phyloP scores from a whole-genome alignment of 2,113 vertebrate species.

The Hucho hucho region DNA sequence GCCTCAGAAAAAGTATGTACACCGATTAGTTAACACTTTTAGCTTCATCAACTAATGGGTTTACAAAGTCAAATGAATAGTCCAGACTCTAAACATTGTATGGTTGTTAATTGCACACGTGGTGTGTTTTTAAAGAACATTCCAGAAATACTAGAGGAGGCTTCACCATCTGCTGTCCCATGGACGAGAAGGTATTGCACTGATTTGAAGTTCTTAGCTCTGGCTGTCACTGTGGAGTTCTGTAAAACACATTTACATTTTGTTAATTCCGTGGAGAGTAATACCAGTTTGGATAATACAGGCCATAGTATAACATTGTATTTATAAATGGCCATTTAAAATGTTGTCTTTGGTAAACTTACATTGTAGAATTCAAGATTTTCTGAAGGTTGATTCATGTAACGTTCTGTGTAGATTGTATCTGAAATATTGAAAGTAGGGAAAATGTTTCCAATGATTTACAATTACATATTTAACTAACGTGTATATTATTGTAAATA shows the following conservation, averaged over 20 bases:
- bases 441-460: slow-evolving; percentile 37
- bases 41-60: not conserved
- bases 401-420: slow-evolving; percentile 87
- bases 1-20: not conserved
- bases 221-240: slow-evolving; percentile 91
- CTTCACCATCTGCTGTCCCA: slow-evolving; percentile 96
- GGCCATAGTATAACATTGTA: not conserved
- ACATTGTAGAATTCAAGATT: slow-evolving; percentile 82
- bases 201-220: slow-evolving; percentile 89
- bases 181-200: slow-evolving; percentile 96
- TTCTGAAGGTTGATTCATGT: slow-evolving; percentile 84
- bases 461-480: not conserved
- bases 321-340: not conserved
- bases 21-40: not conserved
- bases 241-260: slow-evolving; percentile 55
- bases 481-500: not conserved
- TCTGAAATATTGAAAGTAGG: slow-evolving; percentile 52
- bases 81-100: not conserved
- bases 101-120: not conserved
- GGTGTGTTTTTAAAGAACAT: not conserved
- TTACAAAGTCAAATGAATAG: not conserved
- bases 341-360: slow-evolving; percentile 48
- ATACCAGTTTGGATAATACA: not conserved
- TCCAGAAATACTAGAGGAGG: slow-evolving; percentile 34
- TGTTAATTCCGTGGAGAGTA: slow-evolving; percentile 5